A percentile compares a stretch with the other conserved stretches of the same genome.
phyloP scores from a whole-genome alignment of 2,113 vertebrate species.

The Harpagus bidentatus region DNA sequence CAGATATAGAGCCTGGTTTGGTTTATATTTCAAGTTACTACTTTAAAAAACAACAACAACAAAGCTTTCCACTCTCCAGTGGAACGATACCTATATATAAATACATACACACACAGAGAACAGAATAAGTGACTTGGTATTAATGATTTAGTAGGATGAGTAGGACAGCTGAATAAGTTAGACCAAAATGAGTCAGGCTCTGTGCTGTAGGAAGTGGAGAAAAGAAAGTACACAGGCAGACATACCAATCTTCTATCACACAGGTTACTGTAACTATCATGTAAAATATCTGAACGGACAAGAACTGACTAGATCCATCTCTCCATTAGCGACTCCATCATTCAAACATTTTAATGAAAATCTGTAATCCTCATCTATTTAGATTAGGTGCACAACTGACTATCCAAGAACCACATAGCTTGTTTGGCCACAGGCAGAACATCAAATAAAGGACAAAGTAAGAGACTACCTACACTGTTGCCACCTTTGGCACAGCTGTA shows the following conservation, averaged over 20 bases:
- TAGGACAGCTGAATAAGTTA: not conserved
- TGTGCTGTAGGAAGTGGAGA: not conserved
- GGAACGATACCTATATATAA: fast-evolving
- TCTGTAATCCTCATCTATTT: not conserved
- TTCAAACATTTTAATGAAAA: not conserved
- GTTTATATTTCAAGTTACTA: not conserved
- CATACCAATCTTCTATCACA: not conserved
- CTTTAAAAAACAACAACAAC: not conserved
- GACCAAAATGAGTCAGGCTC: not conserved
- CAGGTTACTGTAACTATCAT: not conserved
- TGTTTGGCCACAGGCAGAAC: not conserved
- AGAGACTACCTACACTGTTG: not conserved
- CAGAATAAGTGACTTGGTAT: not conserved
- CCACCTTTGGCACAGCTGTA: not conserved
- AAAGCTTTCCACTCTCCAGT: not conserved
- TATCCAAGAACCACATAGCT: not conserved
- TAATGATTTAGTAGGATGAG: not conserved
- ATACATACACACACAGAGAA: fast-evolving
- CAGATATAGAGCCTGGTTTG: not conserved
- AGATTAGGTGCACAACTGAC: not conserved
- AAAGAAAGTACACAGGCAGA: not conserved
- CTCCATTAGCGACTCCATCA: not conserved
- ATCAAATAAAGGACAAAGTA: not conserved
- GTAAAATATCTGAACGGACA: not conserved
- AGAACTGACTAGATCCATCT: not conserved